Evolutionary conservation across 2,113 vertebrate genomes (phyloP).

Genomic region (Equus przewalskii): DNA sequence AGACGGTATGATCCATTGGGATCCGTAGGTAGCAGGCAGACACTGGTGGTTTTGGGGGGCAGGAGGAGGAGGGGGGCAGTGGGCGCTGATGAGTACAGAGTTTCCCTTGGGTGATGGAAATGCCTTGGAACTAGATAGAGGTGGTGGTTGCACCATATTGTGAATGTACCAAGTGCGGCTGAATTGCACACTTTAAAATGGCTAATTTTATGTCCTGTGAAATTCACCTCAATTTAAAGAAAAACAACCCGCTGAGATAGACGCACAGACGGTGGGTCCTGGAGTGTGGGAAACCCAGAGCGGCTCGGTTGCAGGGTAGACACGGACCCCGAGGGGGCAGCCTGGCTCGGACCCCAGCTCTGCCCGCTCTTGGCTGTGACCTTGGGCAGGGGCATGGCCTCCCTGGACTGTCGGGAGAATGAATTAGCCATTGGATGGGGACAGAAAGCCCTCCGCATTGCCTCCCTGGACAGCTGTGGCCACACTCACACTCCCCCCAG

Average conservation of each 20-base stretch:
- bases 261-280: rapidly evolving
- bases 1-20: rapidly evolving
- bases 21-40: rapidly evolving
- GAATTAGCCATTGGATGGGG: rapidly evolving
- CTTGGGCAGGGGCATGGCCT: not conserved
- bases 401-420: rapidly evolving
- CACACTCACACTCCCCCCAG: rapidly evolving
- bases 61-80: rapidly evolving
- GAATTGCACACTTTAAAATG: rapidly evolving
- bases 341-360: not conserved
- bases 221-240: too few relatives aligned
- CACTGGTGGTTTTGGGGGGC: rapidly evolving
- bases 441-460: too few relatives aligned
- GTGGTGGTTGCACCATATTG: rapidly evolving
- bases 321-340: rapidly evolving
- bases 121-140: rapidly evolving
- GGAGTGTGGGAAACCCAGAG: rapidly evolving
- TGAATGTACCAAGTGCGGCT: rapidly evolving
- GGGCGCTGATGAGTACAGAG: rapidly evolving
- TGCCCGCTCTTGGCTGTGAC: not conserved
- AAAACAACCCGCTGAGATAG: not conserved
- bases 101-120: rapidly evolving
- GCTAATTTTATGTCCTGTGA: rapidly evolving
- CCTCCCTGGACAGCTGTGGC: not conserved
- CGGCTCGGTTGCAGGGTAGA: not conserved